phyloP scores from a whole-genome alignment of 2,888 invertebrate genomes.

The Phengaris arion region DNA sequence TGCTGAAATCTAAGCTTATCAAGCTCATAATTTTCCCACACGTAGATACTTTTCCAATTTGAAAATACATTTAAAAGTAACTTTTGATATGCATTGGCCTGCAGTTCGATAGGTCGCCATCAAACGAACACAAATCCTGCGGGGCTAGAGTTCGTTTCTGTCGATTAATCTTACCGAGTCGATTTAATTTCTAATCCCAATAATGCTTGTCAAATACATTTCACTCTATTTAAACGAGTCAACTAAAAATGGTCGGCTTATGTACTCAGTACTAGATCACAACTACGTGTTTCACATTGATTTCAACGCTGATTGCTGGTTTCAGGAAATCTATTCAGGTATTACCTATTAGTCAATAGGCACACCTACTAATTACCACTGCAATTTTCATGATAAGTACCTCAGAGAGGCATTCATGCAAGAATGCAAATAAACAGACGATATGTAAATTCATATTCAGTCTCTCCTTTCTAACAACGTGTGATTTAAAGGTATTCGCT shows the following conservation, averaged over 20 bases:
- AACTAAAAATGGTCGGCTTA: background rate
- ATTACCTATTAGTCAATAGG: background rate
- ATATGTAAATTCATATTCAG: slow-evolving; percentile 12
- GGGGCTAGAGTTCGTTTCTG: slow-evolving; percentile 2
- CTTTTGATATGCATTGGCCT: slow-evolving; percentile 13
- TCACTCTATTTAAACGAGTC: slow-evolving; percentile 6
- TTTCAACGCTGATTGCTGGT: background rate
- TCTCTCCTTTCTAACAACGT: background rate
- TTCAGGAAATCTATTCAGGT: background rate
- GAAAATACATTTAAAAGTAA: background rate
- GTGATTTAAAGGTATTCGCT: slow-evolving; percentile 19
- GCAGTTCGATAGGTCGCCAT: slow-evolving; percentile 6
- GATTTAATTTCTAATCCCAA: slow-evolving; percentile 6
- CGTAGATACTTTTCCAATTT: background rate
- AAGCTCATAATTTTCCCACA: no score
- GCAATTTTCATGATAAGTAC: background rate
- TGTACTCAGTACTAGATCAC: background rate
- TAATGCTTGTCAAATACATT: slow-evolving; percentile 13
- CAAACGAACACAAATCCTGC: slow-evolving; percentile 2
- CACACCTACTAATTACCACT: background rate
- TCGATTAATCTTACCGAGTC: slow-evolving; percentile 18
- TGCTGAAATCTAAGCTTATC: no score
- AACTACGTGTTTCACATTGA: background rate
- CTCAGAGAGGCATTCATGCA: background rate
- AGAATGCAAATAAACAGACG: slow-evolving; percentile 3